phyloP scores from a whole-genome alignment of 2,888 invertebrate species.

The Ditula angustiorana region DNA sequence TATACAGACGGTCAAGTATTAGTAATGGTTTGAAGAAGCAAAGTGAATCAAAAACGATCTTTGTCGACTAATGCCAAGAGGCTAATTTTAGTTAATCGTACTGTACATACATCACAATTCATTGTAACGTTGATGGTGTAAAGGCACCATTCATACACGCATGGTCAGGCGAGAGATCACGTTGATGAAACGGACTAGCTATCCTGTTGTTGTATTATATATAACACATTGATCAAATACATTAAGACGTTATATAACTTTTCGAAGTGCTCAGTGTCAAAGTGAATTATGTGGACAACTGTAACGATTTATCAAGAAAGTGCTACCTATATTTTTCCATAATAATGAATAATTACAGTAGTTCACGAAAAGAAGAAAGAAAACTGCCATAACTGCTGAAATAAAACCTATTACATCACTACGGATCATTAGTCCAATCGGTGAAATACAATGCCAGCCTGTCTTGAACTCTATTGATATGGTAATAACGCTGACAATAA shows the following conservation, averaged over 20 bases:
- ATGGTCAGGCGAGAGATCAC: too few relatives aligned
- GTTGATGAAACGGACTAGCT: too few relatives aligned
- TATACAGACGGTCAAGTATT: too few relatives aligned
- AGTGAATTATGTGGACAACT: neutral
- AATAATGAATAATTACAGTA: constrained; percentile 20
- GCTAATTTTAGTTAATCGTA: too few relatives aligned
- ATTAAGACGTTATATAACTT: neutral
- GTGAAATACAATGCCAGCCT: constrained; percentile 22
- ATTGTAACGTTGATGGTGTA: too few relatives aligned
- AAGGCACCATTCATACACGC: too few relatives aligned
- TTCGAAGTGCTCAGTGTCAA: neutral
- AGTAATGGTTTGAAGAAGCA: too few relatives aligned
- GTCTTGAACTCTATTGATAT: constrained; percentile 36
- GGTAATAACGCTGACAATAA: constrained; percentile 29
- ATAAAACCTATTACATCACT: constrained; percentile 32
- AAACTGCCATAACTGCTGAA: constrained; percentile 31
- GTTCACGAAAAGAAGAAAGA: constrained; percentile 22
- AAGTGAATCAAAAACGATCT: too few relatives aligned
- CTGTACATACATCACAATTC: too few relatives aligned
- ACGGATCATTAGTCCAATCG: constrained; percentile 37
- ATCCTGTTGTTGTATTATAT: too few relatives aligned
- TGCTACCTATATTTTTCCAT: neutral
- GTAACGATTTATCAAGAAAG: neutral
- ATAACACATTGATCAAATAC: too few relatives aligned
- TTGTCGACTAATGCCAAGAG: too few relatives aligned